phyloP scores from a whole-genome alignment of 2,797 vertebrate genomes.

The Denticeps clupeoides region DNA sequence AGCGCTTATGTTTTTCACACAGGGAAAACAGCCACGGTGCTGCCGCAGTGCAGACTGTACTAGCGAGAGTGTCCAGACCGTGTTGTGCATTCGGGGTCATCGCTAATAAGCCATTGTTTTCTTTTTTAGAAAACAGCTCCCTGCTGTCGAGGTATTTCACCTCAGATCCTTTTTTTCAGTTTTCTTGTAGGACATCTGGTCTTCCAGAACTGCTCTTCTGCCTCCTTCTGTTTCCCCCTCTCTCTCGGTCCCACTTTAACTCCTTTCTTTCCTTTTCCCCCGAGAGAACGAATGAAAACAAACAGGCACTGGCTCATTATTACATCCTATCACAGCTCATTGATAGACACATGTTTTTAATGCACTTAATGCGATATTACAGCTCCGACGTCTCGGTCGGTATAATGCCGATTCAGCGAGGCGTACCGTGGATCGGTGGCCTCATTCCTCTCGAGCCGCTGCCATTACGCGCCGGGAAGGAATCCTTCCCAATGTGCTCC shows the following conservation, averaged over 20 bases:
- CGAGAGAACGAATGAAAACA: slow-evolving; percentile 12
- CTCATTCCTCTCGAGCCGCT: not conserved
- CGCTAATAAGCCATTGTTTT: slow-evolving; percentile 17
- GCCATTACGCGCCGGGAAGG: not conserved
- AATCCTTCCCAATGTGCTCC: not conserved
- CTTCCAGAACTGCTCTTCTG: not conserved
- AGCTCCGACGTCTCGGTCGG: not conserved
- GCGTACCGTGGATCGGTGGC: not conserved
- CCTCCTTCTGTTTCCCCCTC: not conserved
- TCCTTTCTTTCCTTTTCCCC: not conserved
- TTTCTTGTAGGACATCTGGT: not conserved
- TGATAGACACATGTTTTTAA: slow-evolving; percentile 25
- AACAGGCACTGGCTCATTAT: slow-evolving; percentile 21
- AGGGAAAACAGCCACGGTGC: slow-evolving; percentile 5
- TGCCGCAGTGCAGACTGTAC: slow-evolving; percentile 18
- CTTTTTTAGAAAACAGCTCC: slow-evolving; percentile 13
- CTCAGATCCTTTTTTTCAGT: not conserved
- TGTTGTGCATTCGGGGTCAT: slow-evolving; percentile 1
- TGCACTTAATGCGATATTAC: slow-evolving; percentile 17
- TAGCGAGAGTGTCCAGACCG: slow-evolving; percentile 8
- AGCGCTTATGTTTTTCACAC: slow-evolving; percentile 9
- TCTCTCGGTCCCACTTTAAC: not conserved
- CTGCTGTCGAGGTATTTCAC: slow-evolving; percentile 4
- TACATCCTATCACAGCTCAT: slow-evolving; percentile 26
- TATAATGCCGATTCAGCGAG: not conserved